phyloP scores from a whole-genome alignment of 2,113 vertebrate species.

The Lonchura striata region DNA sequence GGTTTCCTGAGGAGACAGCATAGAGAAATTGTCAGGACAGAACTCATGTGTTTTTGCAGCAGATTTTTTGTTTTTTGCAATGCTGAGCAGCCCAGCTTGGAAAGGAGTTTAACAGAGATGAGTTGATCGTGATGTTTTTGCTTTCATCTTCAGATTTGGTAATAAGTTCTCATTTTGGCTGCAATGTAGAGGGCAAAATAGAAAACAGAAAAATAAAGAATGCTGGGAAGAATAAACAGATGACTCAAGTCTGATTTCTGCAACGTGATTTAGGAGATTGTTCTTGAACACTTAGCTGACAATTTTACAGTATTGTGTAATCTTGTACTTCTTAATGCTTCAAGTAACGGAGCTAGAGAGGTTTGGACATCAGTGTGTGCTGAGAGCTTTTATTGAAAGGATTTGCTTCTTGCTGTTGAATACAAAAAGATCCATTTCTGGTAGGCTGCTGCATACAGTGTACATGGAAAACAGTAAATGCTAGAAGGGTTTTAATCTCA shows the following conservation, averaged over 20 bases:
- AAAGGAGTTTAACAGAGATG: neutral
- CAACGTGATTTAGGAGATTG: neutral
- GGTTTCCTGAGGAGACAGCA: neutral
- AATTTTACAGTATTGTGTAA: neutral
- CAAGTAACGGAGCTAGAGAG: neutral
- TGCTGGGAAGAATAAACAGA: neutral
- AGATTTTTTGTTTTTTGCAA: neutral
- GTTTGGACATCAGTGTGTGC: neutral
- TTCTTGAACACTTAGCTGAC: neutral
- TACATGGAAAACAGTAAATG: neutral
- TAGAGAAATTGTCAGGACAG: too few species aligned
- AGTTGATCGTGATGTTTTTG: neutral
- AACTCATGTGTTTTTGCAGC: neutral
- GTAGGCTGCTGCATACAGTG: neutral
- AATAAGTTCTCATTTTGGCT: neutral
- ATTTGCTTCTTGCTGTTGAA: slow-evolving; percentile 29
- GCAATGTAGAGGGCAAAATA: neutral
- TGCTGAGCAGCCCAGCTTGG: neutral
- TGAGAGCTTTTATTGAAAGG: neutral
- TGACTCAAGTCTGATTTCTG: neutral
- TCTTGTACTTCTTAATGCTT: neutral
- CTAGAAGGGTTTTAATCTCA: neutral
- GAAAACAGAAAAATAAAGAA: neutral
- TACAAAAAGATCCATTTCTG: neutral
- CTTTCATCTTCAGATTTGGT: neutral